Base-by-base conservation (phyloP, 2,113 vertebrate genomes). In the Promerops cafer region DNA sequence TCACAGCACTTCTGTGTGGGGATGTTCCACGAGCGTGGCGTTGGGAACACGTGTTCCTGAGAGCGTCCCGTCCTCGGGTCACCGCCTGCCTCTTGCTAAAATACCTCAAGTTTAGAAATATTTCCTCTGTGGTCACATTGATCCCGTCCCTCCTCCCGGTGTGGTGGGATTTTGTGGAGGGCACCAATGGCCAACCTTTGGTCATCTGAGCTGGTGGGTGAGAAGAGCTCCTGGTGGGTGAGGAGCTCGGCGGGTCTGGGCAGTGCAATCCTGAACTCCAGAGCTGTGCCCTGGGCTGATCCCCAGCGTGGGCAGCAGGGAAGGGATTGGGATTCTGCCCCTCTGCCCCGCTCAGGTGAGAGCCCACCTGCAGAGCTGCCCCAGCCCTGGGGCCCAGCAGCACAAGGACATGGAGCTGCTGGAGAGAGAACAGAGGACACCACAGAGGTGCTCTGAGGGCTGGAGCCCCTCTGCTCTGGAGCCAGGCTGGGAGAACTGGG, bases 21-120 rank as follows among this genome's bases (percentile, higher is more conserved):
- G 80, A 61, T 0, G 1, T 15, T 44, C 53, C 74, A n/a, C 15
- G 4, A 35, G 30, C 1, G 0, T 7, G 0, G 1, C 2, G 14
- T 33, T 11, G 35, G 49, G 52, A 93, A 6, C 2, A 0, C 3
- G 2, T 0, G 2, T 11, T 65, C 50, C 64, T 35, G 7, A 72
- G 45, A 13, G 33, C 18, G 2, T 26, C 40, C n/a, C 49, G 9
- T 86, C 45, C 53, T 65, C 4, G 10, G 31, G 37, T n/a, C 81
- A 40, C 47, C 0, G 1, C 40, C 49, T 64, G 52, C 40, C 49
- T 69, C 65, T 35, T 4, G 0, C 23, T 39, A 63, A 50, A 76
- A 4, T 20, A 24, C 13, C 47, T 60, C 26, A 10, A 14, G 13
- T 31, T 74, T 64, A 54, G 60, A 71, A 66, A 10, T 9, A 27